A percentile compares a stretch with the other conserved stretches of the same genome.
Evolutionary conservation across 1,140 invertebrate species (phyloP).

Genomic region (Drosophila oshimai): DNA sequence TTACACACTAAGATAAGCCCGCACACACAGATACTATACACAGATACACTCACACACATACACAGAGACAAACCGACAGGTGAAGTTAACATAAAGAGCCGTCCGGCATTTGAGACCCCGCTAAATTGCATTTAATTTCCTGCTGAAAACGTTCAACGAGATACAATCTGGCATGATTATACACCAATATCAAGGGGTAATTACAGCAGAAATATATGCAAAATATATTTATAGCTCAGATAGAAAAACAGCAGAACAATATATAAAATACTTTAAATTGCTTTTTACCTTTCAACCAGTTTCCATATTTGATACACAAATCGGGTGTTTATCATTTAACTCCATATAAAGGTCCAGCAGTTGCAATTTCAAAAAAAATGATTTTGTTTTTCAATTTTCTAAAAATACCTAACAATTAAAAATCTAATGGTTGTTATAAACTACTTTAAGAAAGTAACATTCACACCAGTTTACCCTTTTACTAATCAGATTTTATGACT

Average conservation of each 20-base stretch:
- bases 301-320: too few species aligned
- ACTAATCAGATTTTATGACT: too few species aligned
- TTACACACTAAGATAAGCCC: background rate
- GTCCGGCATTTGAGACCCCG: constrained; percentile 18
- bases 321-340: too few species aligned
- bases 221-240: background rate
- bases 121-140: constrained; percentile 77
- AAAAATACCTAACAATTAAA: too few species aligned
- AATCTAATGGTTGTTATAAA: too few species aligned
- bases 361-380: too few species aligned
- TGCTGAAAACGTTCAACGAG: constrained; percentile 41
- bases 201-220: background rate
- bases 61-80: constrained; percentile 13
- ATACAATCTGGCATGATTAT: constrained; percentile 2
- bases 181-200: background rate
- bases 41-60: background rate
- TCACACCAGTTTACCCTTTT: too few species aligned
- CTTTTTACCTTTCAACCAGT: too few species aligned
- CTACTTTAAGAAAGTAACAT: too few species aligned
- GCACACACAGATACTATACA: background rate
- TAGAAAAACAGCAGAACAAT: background rate
- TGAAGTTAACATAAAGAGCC: constrained; percentile 55
- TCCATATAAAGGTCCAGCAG: too few species aligned
- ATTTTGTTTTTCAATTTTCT: too few species aligned
- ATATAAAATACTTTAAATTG: background rate